phyloP scores from a whole-genome alignment of 1,140 invertebrate genomes.

The Drosophila bocki region DNA sequence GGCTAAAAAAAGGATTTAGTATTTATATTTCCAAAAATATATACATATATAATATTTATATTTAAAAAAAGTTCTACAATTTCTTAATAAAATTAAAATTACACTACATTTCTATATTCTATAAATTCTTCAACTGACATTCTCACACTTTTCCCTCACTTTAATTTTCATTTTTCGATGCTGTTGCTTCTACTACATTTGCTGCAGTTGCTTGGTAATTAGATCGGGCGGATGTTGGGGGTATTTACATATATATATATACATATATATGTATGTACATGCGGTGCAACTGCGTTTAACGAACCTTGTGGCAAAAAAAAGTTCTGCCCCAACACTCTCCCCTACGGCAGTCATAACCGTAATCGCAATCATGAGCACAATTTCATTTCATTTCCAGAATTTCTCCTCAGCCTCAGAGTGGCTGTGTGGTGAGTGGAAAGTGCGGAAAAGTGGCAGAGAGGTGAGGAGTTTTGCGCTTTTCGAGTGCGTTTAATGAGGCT shows the following conservation, averaged over 20 bases:
- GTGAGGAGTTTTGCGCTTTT: slow-evolving; percentile 50
- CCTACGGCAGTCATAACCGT: slow-evolving; percentile 66
- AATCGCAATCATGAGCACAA: slow-evolving; percentile 81
- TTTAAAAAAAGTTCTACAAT: too few species aligned
- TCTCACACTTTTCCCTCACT: neutral
- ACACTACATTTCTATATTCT: neutral
- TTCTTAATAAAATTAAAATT: neutral
- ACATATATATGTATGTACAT: neutral
- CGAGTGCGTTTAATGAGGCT: slow-evolving; percentile 76
- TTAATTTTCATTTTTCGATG: slow-evolving; percentile 20
- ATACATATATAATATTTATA: too few species aligned
- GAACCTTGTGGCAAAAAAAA: slow-evolving; percentile 53
- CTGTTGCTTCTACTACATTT: slow-evolving; percentile 44
- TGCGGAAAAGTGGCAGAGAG: neutral
- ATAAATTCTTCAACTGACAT: neutral
- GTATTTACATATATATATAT: neutral
- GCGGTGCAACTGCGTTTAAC: slow-evolving; percentile 51
- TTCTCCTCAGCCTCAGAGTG: slow-evolving; percentile 36
- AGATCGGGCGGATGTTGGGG: slow-evolving; percentile 43
- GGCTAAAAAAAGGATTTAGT: too few species aligned
- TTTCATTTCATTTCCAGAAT: slow-evolving; percentile 71
- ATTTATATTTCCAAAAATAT: neutral
- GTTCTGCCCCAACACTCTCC: neutral
- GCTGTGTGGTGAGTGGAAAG: slow-evolving; percentile 1
- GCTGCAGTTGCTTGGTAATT: slow-evolving; percentile 58